Conservation (phyloP, 1,140 invertebrate species). For the Dreissena rostriformis region DNA sequence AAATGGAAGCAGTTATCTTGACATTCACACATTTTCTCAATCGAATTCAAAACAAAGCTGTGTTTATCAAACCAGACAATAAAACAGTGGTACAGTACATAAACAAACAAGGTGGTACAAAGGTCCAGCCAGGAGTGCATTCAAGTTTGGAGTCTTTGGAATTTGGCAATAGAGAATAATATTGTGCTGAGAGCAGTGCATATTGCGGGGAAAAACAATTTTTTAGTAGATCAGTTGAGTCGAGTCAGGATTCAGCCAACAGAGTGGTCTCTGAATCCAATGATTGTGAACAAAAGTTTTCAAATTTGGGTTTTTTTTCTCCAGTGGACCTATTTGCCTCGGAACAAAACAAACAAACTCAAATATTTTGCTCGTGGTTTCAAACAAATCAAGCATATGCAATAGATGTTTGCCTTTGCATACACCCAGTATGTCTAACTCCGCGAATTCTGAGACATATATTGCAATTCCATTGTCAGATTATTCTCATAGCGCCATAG, state of each 20-base stretch:
- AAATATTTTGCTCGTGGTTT: slow-evolving; percentile 45
- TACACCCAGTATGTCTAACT: slow-evolving; percentile 54
- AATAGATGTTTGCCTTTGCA: slow-evolving; percentile 50
- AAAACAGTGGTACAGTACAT: slow-evolving; percentile 30
- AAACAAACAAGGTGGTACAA: slow-evolving; percentile 22
- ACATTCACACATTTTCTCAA: slow-evolving; percentile 4
- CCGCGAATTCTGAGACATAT: slow-evolving; percentile 50
- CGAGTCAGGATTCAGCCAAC: slow-evolving; percentile 17
- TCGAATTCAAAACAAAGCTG: background rate
- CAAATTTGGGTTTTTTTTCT: slow-evolving; percentile 18
- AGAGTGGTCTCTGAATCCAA: slow-evolving; percentile 28
- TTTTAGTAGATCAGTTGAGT: slow-evolving; percentile 7
- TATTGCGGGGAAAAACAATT: slow-evolving; percentile 14
- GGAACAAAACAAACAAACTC: slow-evolving; percentile 34
- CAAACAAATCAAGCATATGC: slow-evolving; percentile 28
- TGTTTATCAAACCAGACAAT: slow-evolving; percentile 23
- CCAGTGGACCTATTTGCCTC: slow-evolving; percentile 56
- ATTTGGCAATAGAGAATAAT: slow-evolving; percentile 6
- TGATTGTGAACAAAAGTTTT: slow-evolving; percentile 8
- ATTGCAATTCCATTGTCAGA: slow-evolving; percentile 29
- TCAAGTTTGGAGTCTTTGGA: background rate
- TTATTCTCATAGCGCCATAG: slow-evolving; percentile 59
- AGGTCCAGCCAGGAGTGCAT: background rate
- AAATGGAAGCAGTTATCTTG: slow-evolving; percentile 34
- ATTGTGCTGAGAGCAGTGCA: slow-evolving; percentile 22